Evolutionary conservation across 2,888 invertebrate species (phyloP).

Genomic region (Gymnosoma rotundatum): DNA sequence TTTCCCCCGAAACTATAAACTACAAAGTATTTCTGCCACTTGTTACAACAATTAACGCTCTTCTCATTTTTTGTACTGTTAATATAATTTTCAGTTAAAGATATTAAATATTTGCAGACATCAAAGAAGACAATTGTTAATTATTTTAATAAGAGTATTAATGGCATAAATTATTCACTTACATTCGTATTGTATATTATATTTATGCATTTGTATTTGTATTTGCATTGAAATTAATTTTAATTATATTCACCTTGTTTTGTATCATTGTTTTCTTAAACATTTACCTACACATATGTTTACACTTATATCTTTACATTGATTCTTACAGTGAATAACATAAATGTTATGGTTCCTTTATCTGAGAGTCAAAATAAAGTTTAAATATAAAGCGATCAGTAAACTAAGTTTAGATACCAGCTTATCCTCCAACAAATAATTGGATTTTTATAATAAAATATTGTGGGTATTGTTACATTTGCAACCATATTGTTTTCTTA

Average conservation of each 20-base stretch:
- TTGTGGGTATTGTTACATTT: too few species aligned
- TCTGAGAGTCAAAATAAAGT: too few species aligned
- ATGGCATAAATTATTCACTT: conserved; percentile 42
- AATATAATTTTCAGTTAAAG: not conserved
- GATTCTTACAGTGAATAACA: conserved; percentile 17
- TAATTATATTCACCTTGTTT: conserved; percentile 58
- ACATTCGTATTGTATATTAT: conserved; percentile 3
- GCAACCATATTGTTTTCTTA: too few species aligned
- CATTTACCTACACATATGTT: not conserved
- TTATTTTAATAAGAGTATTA: conserved; percentile 44
- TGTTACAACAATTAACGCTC: too few species aligned
- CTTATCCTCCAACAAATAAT: too few species aligned
- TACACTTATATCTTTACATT: not conserved
- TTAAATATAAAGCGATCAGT: too few species aligned
- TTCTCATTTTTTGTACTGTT: not conserved
- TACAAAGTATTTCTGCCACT: too few species aligned
- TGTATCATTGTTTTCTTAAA: conserved; percentile 35
- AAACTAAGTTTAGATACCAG: too few species aligned
- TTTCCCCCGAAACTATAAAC: too few species aligned
- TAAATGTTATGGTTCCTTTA: not conserved
- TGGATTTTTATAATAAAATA: too few species aligned
- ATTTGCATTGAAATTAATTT: conserved; percentile 51
- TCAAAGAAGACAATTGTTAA: conserved; percentile 17
- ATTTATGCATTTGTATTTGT: conserved; percentile 6
- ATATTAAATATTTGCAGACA: not conserved